phyloP scores from a whole-genome alignment of 1,140 invertebrate genomes.

The Stenopsyche tienmushanensis region DNA sequence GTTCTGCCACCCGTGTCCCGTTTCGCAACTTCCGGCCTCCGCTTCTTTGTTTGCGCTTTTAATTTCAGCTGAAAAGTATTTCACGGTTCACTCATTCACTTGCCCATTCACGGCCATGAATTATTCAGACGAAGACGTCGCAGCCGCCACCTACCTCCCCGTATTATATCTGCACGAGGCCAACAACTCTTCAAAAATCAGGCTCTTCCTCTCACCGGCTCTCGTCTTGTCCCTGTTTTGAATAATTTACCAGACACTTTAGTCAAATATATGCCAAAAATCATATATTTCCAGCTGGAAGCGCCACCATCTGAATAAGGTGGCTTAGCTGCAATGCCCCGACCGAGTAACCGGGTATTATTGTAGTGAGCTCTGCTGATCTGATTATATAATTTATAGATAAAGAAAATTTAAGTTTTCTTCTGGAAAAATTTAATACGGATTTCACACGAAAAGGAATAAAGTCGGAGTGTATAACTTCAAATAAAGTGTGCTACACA shows the following conservation, averaged over 20 bases:
- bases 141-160: too few species aligned
- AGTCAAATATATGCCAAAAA: background rate
- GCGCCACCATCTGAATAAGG: background rate
- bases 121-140: slow-evolving; percentile 6
- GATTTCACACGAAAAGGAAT: background rate
- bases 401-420: too few species aligned
- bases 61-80: slow-evolving; percentile 21
- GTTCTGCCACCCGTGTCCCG: too few species aligned
- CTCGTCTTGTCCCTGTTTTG: background rate
- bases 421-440: too few species aligned
- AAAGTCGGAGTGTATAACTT: background rate
- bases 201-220: too few species aligned
- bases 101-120: slow-evolving; percentile 4
- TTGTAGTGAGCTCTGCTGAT: background rate
- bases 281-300: background rate
- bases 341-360: background rate
- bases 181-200: slow-evolving; percentile 2
- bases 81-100: background rate
- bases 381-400: too few species aligned
- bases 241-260: background rate
- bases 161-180: background rate
- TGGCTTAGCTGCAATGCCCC: background rate
- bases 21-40: background rate
- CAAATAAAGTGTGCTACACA: background rate
- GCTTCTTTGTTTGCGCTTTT: slow-evolving; percentile 14